phyloP scores from a whole-genome alignment of 2,888 invertebrate species.

The Eupithecia pulchellata region DNA sequence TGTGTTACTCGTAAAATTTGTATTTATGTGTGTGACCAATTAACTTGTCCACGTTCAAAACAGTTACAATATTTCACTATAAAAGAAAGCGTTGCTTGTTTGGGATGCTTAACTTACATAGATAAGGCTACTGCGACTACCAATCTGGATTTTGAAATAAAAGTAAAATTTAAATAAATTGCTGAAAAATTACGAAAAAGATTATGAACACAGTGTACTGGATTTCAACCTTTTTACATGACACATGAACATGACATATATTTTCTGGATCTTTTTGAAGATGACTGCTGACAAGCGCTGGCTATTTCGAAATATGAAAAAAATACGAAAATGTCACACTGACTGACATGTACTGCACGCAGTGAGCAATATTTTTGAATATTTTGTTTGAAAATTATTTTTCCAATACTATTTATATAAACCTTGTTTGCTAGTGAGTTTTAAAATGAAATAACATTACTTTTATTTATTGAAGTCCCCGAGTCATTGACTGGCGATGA shows the following conservation, averaged over 20 bases:
- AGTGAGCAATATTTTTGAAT: conserved; percentile 49
- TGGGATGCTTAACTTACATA: neutral
- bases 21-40: neutral
- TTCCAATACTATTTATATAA: conserved; percentile 49
- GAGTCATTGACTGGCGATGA: conserved; percentile 65
- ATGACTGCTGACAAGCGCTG: conserved; percentile 27
- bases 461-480: conserved; percentile 56
- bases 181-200: neutral
- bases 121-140: neutral
- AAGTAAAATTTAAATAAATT: neutral
- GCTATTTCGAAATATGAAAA: conserved; percentile 53
- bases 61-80: neutral
- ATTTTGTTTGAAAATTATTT: conserved; percentile 50
- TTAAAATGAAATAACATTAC: conserved; percentile 61
- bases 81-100: neutral
- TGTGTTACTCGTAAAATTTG: neutral
- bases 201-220: neutral
- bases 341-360: conserved; percentile 49
- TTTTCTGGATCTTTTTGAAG: conserved; percentile 15
- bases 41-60: no score
- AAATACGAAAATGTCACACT: conserved; percentile 42
- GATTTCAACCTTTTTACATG: neutral
- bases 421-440: conserved; percentile 48
- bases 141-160: neutral
- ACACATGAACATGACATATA: neutral